Evolutionary conservation across 2,888 invertebrate species (phyloP).

Genomic region (Acanthosepion pharaonis): DNA sequence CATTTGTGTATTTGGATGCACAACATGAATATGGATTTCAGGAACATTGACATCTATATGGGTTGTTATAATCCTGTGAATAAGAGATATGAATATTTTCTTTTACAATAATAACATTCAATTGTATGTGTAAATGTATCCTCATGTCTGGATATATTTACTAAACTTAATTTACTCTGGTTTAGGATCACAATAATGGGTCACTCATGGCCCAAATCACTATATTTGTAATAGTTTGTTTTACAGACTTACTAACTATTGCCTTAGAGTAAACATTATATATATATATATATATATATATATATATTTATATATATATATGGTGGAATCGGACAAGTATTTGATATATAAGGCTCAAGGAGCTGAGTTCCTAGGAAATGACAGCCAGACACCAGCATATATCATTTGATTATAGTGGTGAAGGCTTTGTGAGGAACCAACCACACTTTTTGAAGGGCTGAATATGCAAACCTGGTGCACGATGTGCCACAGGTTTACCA

Average conservation of each 20-base stretch:
- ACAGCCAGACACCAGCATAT: too few species aligned
- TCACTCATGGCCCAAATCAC: background rate
- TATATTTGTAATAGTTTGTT: background rate
- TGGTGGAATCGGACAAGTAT: too few species aligned
- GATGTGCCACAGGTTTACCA: too few species aligned
- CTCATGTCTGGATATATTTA: background rate
- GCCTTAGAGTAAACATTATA: too few species aligned
- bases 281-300: too few species aligned
- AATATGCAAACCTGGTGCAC: too few species aligned
- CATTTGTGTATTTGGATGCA: constrained; percentile 6
- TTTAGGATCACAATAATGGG: background rate
- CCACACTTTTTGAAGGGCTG: too few species aligned
- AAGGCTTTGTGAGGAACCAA: too few species aligned
- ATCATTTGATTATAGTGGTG: too few species aligned
- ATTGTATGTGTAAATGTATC: background rate
- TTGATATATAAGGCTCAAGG: too few species aligned
- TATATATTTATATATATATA: too few species aligned
- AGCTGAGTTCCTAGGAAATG: too few species aligned
- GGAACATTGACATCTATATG: constrained; percentile 17
- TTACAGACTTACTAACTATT: background rate
- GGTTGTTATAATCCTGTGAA: background rate
- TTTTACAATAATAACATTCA: background rate
- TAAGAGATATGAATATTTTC: background rate
- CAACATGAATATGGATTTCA: background rate
- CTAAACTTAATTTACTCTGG: background rate